Base-by-base conservation (phyloP, 2,888 invertebrate genomes). In the Penaeus monodon region DNA sequence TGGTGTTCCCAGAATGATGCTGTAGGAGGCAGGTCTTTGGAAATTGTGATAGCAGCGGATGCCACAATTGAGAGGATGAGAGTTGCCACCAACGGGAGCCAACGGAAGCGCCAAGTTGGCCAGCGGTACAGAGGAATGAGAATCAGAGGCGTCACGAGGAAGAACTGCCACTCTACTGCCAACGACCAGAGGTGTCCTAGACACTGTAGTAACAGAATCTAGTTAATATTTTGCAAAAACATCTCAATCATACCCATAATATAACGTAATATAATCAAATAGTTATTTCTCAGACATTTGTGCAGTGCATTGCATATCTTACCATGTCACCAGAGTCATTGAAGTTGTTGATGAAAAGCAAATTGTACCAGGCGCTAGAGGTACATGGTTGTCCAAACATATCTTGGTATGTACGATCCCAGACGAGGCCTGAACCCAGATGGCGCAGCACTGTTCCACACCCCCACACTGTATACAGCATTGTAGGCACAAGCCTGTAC, bases 101-200 rank as follows among this genome's bases (percentile, higher is more conserved):
- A 87, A 38, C 82, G 81, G 70, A 57, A 83, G n/a, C 79, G 57
- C 38, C 65, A 66, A n/a, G 74, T n/a, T 20, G 83, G 64, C 73
- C 85, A 74, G 49, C 79, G 79, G 84, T 88, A 88, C 66, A 80
- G 49, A 17, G 87, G 87, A 66, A 88, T 74, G 29, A 88, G 80
- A 14, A 88, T 22, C 24, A 84, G 38, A 3, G 87, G 87, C 27
- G 87, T 33, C n/a, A 88, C n/a, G 17, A 88, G 80, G 76, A 80
- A 88, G 73, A 88, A 63, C 80, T 88, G 87, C 87, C 87, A 88
- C 76, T 88, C 87, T 57, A 88, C 87, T 27, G 84, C 79, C 76
- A 88, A 24, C 8, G 87, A 88, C 87, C 87, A 88, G 44, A 84
- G 81, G 70, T 88, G 87, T 33, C 87, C 87, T 80, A 88, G 49